Conservation (phyloP, 2,113 vertebrate species). For the Sinocyclocheilus rhinocerous region DNA sequence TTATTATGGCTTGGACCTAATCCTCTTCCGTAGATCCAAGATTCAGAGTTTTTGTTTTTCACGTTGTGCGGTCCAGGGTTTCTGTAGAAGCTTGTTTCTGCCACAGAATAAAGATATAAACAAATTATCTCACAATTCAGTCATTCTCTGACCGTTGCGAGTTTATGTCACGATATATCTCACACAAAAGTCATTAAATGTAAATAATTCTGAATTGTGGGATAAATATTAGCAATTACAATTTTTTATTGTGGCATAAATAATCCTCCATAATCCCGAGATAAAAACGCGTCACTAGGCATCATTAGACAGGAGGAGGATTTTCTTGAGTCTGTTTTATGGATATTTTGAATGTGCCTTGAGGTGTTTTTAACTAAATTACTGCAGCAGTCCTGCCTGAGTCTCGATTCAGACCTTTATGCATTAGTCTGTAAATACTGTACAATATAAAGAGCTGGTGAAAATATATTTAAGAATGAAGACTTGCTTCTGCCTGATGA, state of each 20-base stretch:
- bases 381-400: constrained; percentile 23
- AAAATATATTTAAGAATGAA: constrained; percentile 32
- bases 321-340: background rate
- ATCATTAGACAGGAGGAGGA: background rate
- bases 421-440: constrained; percentile 62
- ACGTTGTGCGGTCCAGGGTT: too few species aligned
- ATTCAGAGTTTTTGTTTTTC: too few species aligned
- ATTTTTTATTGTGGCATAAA: background rate
- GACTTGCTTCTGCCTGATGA: constrained; percentile 37
- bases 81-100: too few species aligned
- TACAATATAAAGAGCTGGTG: constrained; percentile 49
- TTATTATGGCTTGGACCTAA: too few species aligned
- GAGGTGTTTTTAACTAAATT: background rate
- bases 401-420: constrained; percentile 34
- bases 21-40: too few species aligned
- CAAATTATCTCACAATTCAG: background rate
- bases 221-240: background rate
- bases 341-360: constrained; percentile 19
- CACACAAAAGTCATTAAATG: too few species aligned
- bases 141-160: too few species aligned
- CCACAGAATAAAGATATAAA: too few species aligned
- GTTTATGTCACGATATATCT: too few species aligned
- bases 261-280: background rate
- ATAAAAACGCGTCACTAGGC: background rate
- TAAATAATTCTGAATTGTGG: background rate